phyloP scores from a whole-genome alignment of 2,113 vertebrate species.

The Neogobius melanostomus region DNA sequence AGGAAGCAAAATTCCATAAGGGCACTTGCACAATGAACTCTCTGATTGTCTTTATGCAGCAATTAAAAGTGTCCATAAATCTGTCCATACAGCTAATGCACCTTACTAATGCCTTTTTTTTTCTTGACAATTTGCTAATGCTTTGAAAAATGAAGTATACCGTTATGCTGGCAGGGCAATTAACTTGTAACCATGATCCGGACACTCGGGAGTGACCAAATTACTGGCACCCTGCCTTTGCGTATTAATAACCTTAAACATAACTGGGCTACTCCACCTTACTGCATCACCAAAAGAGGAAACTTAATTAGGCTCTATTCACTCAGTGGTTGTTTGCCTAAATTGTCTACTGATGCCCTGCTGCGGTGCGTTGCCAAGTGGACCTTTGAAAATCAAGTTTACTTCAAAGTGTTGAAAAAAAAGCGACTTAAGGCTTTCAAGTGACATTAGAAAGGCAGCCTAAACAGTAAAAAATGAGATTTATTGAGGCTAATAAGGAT shows the following conservation, averaged over 20 bases:
- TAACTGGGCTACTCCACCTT: neutral
- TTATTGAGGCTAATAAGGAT: conserved; percentile 25
- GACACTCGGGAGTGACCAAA: neutral
- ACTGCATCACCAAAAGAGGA: conserved; percentile 1
- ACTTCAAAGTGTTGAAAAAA: conserved; percentile 24
- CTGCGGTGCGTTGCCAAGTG: neutral
- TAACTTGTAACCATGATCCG: conserved; percentile 17
- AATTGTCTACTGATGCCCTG: conserved; percentile 11
- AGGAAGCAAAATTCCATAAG: neutral
- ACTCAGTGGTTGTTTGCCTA: neutral
- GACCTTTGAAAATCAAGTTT: conserved; percentile 2
- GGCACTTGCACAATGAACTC: too few relatives aligned
- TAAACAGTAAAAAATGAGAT: conserved; percentile 36
- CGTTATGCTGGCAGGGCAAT: conserved; percentile 22
- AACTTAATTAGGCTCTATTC: conserved; percentile 6
- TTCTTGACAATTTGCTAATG: conserved; percentile 17
- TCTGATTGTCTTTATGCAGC: too few relatives aligned
- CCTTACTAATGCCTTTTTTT: neutral
- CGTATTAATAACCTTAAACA: conserved; percentile 5
- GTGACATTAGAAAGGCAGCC: conserved; percentile 11
- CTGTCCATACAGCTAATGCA: neutral
- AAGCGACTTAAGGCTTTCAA: conserved; percentile 25
- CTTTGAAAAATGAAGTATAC: conserved; percentile 18
- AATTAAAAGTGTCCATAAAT: neutral
- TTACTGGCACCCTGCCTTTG: conserved; percentile 2